Conservation (phyloP, 1,140 invertebrate genomes). For the Diorhabda sublineata region DNA sequence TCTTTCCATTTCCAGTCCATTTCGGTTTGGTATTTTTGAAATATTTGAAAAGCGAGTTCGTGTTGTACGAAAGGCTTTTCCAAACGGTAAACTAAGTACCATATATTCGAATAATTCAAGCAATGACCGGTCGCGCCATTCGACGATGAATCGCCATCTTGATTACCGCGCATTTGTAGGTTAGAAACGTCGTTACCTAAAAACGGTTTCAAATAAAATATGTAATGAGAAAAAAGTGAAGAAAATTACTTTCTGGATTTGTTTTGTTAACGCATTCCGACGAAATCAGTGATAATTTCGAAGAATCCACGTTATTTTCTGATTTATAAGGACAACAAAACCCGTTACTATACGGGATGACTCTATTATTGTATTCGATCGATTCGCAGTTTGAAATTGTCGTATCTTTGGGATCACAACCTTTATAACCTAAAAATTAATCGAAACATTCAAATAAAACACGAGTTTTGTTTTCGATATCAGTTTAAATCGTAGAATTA, state of each 20-base stretch:
- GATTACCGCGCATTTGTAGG: conserved; percentile 45
- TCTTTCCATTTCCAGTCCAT: conserved; percentile 45
- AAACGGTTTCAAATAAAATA: no score
- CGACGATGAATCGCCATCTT: conserved; percentile 45
- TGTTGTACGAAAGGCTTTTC: conserved; percentile 46
- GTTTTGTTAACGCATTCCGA: no score
- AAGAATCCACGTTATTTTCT: background rate
- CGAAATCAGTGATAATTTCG: no score
- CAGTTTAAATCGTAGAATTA: no score
- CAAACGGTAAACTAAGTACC: conserved; percentile 50
- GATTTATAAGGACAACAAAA: conserved; percentile 51
- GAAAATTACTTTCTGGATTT: no score
- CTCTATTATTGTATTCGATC: conserved; percentile 41
- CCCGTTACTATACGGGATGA: conserved; percentile 48
- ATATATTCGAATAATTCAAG: conserved; percentile 51
- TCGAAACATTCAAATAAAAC: background rate
- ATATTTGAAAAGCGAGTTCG: conserved; percentile 46
- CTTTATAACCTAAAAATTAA: conserved; percentile 22
- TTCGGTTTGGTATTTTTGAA: conserved; percentile 44
- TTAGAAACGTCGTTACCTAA: background rate
- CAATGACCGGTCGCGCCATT: conserved; percentile 54
- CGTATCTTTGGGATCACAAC: conserved; percentile 37
- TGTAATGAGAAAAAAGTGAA: no score
- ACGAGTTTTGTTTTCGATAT: no score
- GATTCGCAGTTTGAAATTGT: conserved; percentile 36